Conservation (phyloP, 2,113 vertebrate genomes). For the Chrysemys picta region DNA sequence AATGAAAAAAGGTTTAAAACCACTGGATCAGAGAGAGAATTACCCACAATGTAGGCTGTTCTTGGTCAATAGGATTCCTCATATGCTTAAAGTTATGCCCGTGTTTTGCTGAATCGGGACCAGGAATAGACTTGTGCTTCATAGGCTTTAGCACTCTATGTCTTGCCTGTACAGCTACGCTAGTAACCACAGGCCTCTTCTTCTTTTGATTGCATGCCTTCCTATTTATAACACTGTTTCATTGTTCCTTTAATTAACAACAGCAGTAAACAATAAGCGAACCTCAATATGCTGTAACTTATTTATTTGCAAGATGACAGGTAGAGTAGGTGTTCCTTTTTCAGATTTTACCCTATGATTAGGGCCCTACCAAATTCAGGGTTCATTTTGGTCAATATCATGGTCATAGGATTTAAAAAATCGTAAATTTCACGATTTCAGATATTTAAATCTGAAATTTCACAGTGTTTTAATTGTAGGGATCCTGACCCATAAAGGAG, state of each 20-base stretch:
- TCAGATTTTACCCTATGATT: background rate
- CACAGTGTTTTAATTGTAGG: no score
- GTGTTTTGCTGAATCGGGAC: background rate
- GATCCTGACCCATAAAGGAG: no score
- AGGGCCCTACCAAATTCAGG: no score
- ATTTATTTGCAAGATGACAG: conserved; percentile 31
- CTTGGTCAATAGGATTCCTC: background rate
- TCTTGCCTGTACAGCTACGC: conserved; percentile 13
- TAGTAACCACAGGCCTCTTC: conserved; percentile 10
- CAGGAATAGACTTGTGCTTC: background rate
- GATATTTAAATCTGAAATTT: no score
- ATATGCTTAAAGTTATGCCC: background rate
- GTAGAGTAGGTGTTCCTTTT: background rate
- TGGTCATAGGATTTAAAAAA: no score
- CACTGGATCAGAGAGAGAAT: background rate
- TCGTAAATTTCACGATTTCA: no score
- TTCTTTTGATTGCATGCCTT: conserved; percentile 49
- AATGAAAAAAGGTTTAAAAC: no score
- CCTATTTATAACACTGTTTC: conserved; percentile 66
- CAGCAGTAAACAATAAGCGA: conserved; percentile 1
- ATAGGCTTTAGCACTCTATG: conserved; percentile 16
- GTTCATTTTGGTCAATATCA: no score
- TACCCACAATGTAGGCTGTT: background rate
- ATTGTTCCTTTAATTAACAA: conserved; percentile 56
- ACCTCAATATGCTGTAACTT: background rate